Conservation (phyloP, 1,140 invertebrate species). For the Vanessa atalanta region DNA sequence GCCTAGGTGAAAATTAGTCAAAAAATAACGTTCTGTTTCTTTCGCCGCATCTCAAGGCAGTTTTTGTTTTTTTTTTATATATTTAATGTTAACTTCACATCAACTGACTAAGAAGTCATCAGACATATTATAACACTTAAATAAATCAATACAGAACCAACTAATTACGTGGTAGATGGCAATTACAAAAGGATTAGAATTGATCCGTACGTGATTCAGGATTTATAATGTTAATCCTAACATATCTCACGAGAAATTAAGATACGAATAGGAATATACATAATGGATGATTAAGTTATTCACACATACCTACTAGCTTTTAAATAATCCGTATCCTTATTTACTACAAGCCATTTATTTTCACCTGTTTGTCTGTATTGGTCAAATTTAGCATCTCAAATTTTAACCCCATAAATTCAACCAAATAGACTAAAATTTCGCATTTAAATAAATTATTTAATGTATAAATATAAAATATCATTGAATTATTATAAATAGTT, state of each 20-base stretch:
- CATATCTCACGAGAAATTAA: conserved; percentile 4
- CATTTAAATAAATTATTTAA: no score
- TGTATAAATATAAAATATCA: no score
- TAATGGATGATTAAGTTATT: neutral
- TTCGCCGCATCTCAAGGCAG: no score
- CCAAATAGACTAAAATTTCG: no score
- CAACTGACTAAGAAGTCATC: neutral
- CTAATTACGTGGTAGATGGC: neutral
- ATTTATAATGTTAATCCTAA: conserved; percentile 9
- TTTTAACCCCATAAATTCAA: no score
- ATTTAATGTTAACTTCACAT: neutral
- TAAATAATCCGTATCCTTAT: neutral
- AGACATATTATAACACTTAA: neutral
- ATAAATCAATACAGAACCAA: conserved; percentile 1
- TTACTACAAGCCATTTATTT: neutral
- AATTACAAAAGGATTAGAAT: conserved; percentile 12
- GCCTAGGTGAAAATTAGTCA: no score
- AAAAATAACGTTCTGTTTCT: no score
- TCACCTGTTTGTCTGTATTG: no score
- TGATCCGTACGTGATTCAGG: conserved; percentile 8
- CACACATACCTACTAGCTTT: neutral
- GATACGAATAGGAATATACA: neutral
- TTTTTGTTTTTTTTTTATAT: neutral
- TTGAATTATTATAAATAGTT: no score
- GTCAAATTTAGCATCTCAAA: no score